Evolutionary conservation across 2,888 invertebrate species (phyloP), one percentile per base, ranked within the genome.

Genomic region (Muschampia plurimacula): DNA sequence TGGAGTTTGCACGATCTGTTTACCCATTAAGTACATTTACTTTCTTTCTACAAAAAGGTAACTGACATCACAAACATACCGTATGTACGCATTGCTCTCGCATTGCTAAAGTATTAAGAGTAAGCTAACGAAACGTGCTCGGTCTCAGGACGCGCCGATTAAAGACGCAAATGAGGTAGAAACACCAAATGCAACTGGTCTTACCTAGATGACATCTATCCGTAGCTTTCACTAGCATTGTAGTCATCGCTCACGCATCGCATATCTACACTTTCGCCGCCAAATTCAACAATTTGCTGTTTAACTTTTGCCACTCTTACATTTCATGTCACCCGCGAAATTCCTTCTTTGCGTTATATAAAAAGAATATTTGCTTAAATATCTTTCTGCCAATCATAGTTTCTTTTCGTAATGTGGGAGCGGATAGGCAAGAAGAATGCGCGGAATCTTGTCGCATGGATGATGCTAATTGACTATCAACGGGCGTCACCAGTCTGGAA

Each of bases 391-490:
- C 65, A 69, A 60, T 69, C 64, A 67, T 69, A 70, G 69, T 75
- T 75, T 74, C 59, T 44, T 77, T 81, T 81, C 68, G 80, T 79
- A 79, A 84, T 86, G 83, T 85, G 83, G 80, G 86, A 87, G 86
- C 84, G 84, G 84, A 85, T 83, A 84, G 83, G 83, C 81, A 80
- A 83, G 86, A 84, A 88, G 86, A 87, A 90, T 90, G 88, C 80
- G 79, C 86, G 85, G 85, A 85, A 86, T 87, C 89, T 86, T 86
- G 88, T 88, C 84, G 82, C 79, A 77, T 81, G 80, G 83, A 82
- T 82, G 86, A 88, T 87, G 88, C 86, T 91, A 90, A 91, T 90
- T 89, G 88, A 85, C 82, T 84, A 79, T 81, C 81, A 77, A 83
- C 84, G 85, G 82, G 83, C 85, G 81, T 84, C 86, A 84, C 84